These are phyloP conservation scores for Didymodactylos carnosus DNA, from an alignment of 2,888 invertebrate species.

Conservation along the genomic window DNA sequence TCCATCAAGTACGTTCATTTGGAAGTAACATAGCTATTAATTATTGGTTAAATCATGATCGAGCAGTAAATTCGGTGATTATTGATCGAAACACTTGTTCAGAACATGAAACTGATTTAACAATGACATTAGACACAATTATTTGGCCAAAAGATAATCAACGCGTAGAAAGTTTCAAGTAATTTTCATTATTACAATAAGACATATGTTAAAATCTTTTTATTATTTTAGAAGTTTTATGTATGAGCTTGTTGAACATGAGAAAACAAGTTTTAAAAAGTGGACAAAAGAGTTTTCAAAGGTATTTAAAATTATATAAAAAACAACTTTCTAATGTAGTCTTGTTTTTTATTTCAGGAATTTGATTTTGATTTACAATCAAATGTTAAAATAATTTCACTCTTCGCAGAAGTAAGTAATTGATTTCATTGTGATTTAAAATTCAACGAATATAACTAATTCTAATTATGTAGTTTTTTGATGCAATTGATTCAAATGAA, in stretches of 20 bases:
- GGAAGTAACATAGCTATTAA: slow-evolving; percentile 23
- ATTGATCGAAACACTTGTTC: neutral
- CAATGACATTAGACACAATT: neutral
- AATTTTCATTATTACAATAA: no score
- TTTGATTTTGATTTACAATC: neutral
- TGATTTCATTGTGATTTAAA: neutral
- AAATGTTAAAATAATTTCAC: neutral
- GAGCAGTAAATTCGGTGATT: neutral
- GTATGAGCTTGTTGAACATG: neutral
- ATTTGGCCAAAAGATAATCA: neutral
- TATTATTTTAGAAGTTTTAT: neutral
- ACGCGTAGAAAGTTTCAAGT: no score
- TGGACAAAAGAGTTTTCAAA: neutral
- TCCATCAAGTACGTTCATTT: slow-evolving; percentile 21
- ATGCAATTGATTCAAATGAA: neutral
- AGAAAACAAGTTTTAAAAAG: neutral
- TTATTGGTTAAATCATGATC: slow-evolving; percentile 18
- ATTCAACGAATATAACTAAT: neutral
- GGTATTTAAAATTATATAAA: neutral
- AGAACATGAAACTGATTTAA: neutral
- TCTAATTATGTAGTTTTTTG: neutral
- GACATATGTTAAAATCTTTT: neutral
- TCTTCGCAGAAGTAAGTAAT: neutral
- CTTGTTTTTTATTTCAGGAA: neutral
- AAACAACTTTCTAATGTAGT: neutral